Evolutionary conservation across 2,888 invertebrate genomes (phyloP).

Genomic region (Drosophila lacicola): DNA sequence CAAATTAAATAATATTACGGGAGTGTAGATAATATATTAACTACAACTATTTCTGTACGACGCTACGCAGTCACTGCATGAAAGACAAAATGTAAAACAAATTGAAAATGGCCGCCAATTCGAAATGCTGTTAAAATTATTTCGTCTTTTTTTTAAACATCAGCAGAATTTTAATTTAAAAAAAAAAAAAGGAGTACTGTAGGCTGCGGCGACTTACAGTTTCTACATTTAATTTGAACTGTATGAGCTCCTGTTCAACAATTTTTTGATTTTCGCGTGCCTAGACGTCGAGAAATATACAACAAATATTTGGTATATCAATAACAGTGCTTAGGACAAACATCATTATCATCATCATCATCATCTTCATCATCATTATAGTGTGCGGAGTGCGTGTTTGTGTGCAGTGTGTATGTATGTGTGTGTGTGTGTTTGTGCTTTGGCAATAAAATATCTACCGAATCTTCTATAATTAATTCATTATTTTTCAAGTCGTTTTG

Average conservation of each 20-base stretch:
- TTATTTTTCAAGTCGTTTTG: conserved; percentile 49
- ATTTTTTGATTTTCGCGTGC: conserved; percentile 82
- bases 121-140: conserved; percentile 70
- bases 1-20: conserved; percentile 69
- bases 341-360: conserved; percentile 14
- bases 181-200: conserved; percentile 21
- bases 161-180: conserved; percentile 30
- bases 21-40: conserved; percentile 43
- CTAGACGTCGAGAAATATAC: conserved; percentile 81
- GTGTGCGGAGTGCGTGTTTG: conserved; percentile 9
- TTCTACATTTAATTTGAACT: conserved; percentile 82
- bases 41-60: conserved; percentile 57
- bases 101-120: conserved; percentile 37
- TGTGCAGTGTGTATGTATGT: conserved; percentile 29
- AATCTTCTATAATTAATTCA: conserved; percentile 50
- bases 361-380: conserved; percentile 6
- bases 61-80: conserved; percentile 76
- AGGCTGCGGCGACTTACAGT: conserved; percentile 76
- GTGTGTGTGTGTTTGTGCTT: conserved; percentile 33
- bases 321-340: conserved; percentile 39
- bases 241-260: conserved; percentile 82
- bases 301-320: conserved; percentile 62
- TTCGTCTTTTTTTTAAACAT: conserved; percentile 25
- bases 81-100: conserved; percentile 36
- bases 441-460: conserved; percentile 84